Evolutionary conservation across 2,113 vertebrate genomes (phyloP), one percentile per base, ranked within the genome.

Genomic region (Ciconia maguari): DNA sequence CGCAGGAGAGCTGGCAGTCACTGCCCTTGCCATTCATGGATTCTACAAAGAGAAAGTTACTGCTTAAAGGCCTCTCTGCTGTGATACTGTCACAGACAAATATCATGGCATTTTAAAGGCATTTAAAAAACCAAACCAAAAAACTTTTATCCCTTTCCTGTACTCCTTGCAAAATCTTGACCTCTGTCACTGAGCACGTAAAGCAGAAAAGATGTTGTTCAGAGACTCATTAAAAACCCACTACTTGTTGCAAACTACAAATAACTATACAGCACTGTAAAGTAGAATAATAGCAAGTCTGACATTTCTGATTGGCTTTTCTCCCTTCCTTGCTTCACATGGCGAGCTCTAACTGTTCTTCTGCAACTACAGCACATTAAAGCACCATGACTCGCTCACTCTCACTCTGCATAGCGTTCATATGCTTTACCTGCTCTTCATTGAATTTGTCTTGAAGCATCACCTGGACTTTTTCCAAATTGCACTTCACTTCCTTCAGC

Each of bases 381-480:
- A 85, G 74, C 49, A 74, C 32, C 36, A 13, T 24, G 44, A 42
- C 57, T 46, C 30, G 80, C 58, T 81, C 13, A 69, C 20, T 61
- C 20, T 18, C 71, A 24, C 64, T 87, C 72, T 64, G 66, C 41
- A 49, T 4, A 77, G 34, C 38, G 52, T 79, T 70, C 21, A 54
- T 6, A 12, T 65, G 46, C 48, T 69, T 97, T 98, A 98, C 97
- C 98, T 98, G 98, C 62, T 98, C 98, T 87, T 98, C 97, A 6
- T 4, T 97, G 89, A 97, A 93, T 83, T 97, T 98, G 74, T 98
- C 98, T 92, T 99, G 99, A 68, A 99, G 98, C 97, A 98, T 97
- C 91, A 96, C 76, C 81, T 99, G 99, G 90, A 99, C 98, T 34
- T 97, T 97, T 61, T 99, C 98, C 97, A 99, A 98, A 92, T 98